Evolutionary conservation across 2,797 vertebrate species (phyloP).

Genomic region (Octomys mimax): DNA sequence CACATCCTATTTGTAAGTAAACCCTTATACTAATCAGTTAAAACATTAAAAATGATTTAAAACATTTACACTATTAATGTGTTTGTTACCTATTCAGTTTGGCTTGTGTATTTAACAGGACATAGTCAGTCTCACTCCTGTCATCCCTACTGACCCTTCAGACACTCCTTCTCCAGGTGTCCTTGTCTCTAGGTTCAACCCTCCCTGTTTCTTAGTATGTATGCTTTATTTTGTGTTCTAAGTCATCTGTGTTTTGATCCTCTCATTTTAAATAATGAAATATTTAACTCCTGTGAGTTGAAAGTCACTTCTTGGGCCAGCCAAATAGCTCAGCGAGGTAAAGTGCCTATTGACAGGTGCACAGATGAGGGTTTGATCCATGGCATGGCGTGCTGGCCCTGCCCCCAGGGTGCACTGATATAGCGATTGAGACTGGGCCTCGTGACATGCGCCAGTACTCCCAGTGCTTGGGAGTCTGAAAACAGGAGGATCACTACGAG

Average conservation of each 20-base stretch:
- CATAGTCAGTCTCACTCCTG: not conserved
- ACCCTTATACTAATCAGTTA: not conserved
- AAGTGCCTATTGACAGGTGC: too few species aligned
- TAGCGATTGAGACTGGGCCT: too few species aligned
- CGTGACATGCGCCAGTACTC: too few species aligned
- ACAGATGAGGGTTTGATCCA: too few species aligned
- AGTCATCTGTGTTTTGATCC: not conserved
- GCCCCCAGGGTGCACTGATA: too few species aligned
- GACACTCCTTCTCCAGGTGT: not conserved
- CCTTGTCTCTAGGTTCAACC: not conserved
- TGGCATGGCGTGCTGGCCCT: too few species aligned
- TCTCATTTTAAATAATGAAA: not conserved
- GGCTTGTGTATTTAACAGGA: not conserved
- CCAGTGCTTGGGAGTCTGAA: too few species aligned
- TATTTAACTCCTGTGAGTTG: not conserved
- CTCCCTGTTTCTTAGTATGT: not conserved
- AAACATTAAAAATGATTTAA: not conserved
- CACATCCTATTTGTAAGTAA: not conserved
- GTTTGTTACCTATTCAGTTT: not conserved
- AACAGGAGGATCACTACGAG: too few species aligned
- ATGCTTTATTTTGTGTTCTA: not conserved
- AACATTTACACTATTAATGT: not conserved
- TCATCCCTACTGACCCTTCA: not conserved
- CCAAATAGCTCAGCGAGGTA: too few species aligned
- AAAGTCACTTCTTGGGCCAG: too few species aligned